Percentiles rank a stretch among this genome's conserved stretches.
These are phyloP conservation scores for Poeciliopsis turneri DNA, from an alignment of 2,797 vertebrate species.

Conservation along the genomic window DNA sequence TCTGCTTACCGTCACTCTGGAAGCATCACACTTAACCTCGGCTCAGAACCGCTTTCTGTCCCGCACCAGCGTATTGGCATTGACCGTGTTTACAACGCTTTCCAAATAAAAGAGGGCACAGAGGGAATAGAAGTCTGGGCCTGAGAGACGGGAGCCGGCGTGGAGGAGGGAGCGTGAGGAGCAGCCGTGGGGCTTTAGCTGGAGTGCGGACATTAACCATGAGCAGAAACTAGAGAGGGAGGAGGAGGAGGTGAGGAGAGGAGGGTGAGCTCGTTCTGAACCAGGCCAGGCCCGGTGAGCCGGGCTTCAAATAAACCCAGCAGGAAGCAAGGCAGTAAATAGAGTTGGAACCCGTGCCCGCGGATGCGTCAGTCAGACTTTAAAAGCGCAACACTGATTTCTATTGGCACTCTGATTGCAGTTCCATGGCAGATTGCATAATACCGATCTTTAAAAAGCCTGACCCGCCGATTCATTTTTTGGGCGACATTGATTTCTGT, in stretches of 20 bases:
- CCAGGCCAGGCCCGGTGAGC: constrained; percentile 32
- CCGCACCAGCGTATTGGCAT: constrained; percentile 67
- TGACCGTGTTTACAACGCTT: constrained; percentile 76
- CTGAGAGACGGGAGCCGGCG: constrained; percentile 58
- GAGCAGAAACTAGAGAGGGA: constrained; percentile 60
- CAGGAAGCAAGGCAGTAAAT: constrained; percentile 72
- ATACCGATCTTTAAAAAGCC: too few species aligned
- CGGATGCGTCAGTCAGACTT: background rate
- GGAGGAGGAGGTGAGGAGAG: background rate
- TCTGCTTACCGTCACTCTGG: constrained; percentile 59
- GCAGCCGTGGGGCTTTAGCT: constrained; percentile 66
- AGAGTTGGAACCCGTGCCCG: constrained; percentile 37
- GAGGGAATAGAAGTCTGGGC: constrained; percentile 66
- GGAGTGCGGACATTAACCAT: constrained; percentile 74
- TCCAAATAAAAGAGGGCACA: constrained; percentile 75
- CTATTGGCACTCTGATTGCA: too few species aligned
- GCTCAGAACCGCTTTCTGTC: constrained; percentile 73
- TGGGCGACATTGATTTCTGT: too few species aligned
- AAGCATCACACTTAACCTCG: constrained; percentile 61
- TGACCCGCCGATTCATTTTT: too few species aligned
- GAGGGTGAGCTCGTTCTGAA: constrained; percentile 55
- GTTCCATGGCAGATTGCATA: too few species aligned
- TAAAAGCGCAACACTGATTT: background rate
- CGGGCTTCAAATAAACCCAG: constrained; percentile 71
- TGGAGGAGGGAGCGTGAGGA: constrained; percentile 66